These are phyloP conservation scores for Mycetomoellerius zeteki DNA, from an alignment of 1,140 invertebrate species.

Conservation along the genomic window DNA sequence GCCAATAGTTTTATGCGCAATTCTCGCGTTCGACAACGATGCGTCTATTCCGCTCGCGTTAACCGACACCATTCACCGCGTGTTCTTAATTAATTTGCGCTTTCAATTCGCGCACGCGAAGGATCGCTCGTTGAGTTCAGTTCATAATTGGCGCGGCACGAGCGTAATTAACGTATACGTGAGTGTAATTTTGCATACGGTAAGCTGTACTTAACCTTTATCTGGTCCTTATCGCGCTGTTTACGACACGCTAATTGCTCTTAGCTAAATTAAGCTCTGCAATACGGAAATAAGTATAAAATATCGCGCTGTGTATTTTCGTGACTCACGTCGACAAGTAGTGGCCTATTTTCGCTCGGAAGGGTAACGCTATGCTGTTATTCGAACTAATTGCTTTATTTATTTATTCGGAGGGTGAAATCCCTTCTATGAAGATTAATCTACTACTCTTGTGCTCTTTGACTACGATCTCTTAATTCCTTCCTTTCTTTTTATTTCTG, in stretches of 20 bases:
- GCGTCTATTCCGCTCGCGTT: constrained; percentile 27
- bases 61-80: constrained; percentile 18
- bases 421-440: neutral
- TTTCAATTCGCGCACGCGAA: constrained; percentile 48
- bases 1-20: neutral
- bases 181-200: constrained; percentile 53
- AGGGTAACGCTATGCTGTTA: neutral
- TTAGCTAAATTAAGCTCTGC: constrained; percentile 53
- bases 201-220: constrained; percentile 56
- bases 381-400: constrained; percentile 9
- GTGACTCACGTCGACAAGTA: constrained; percentile 2
- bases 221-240: constrained; percentile 42
- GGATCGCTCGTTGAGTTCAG: constrained; percentile 18
- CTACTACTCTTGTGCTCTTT: neutral
- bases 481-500: neutral
- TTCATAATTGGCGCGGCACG: constrained; percentile 39
- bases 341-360: constrained; percentile 31
- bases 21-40: neutral
- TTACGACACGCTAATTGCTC: constrained; percentile 50
- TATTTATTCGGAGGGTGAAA: neutral
- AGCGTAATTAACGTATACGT: constrained; percentile 44
- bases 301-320: constrained; percentile 39
- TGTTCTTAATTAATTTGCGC: constrained; percentile 50
- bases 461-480: neutral
- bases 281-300: constrained; percentile 37